A percentile compares a stretch with the other conserved stretches of the same genome.
phyloP scores from a whole-genome alignment of 2,797 vertebrate genomes.

The Parambassis ranga region DNA sequence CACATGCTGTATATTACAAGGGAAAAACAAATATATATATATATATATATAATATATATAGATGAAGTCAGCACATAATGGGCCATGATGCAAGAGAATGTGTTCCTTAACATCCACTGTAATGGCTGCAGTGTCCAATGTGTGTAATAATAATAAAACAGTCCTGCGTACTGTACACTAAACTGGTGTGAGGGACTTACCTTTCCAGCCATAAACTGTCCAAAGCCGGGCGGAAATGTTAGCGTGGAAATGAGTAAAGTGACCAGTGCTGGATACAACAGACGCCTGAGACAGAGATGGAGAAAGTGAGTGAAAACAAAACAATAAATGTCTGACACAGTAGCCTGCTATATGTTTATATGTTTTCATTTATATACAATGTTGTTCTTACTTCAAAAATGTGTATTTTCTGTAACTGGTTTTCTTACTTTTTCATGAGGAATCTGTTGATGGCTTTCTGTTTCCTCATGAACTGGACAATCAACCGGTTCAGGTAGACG shows the following conservation, averaged over 20 bases:
- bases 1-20: not conserved
- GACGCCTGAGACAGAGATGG: constrained; percentile 41
- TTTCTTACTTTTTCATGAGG: constrained; percentile 97
- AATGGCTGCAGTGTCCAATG: not conserved
- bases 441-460: constrained; percentile 98
- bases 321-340: not conserved
- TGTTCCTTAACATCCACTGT: not conserved
- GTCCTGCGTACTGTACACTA: not conserved
- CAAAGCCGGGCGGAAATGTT: constrained; percentile 94
- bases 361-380: no score
- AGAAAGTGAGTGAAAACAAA: not conserved
- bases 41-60: not conserved
- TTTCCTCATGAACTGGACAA: constrained; percentile 96
- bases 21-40: not conserved
- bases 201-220: constrained; percentile 98
- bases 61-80: not conserved
- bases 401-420: no score
- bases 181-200: constrained; percentile 67
- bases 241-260: constrained; percentile 92
- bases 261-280: constrained; percentile 94
- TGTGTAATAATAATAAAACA: not conserved
- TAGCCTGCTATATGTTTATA: no score
- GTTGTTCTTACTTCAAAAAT: no score
- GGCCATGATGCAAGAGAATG: not conserved
- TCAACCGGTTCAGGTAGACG: constrained; percentile 94